These are phyloP conservation scores for Cantharis lateralis DNA, from an alignment of 2,888 invertebrate species.

Conservation along the genomic window DNA sequence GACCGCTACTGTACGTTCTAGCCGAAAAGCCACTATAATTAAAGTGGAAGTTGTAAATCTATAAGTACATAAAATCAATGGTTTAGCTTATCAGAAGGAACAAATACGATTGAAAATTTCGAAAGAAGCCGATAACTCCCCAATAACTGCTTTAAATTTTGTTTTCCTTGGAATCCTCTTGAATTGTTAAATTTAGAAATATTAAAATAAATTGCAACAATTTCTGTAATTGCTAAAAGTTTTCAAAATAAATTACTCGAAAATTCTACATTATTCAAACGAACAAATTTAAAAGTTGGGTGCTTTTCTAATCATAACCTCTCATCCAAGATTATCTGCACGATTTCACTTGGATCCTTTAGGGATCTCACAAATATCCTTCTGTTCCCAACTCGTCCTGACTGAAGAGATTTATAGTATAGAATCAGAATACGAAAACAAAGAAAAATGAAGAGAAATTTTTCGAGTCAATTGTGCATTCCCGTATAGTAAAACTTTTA, in stretches of 20 bases:
- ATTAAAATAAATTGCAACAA: not conserved
- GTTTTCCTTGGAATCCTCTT: not conserved
- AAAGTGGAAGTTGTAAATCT: too few relatives aligned
- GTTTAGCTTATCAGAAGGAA: too few relatives aligned
- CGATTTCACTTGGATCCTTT: slow-evolving; percentile 25
- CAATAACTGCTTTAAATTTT: not conserved
- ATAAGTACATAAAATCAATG: too few relatives aligned
- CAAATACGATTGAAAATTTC: not conserved
- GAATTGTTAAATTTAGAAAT: not conserved
- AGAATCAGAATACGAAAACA: not conserved
- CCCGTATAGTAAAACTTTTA: slow-evolving; percentile 9
- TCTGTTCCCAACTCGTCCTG: slow-evolving; percentile 15
- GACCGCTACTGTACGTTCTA: too few relatives aligned
- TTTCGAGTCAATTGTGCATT: slow-evolving; percentile 10
- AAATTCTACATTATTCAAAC: not conserved
- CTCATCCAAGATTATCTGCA: slow-evolving; percentile 25
- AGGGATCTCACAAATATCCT: slow-evolving; percentile 24
- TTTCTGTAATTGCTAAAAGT: not conserved
- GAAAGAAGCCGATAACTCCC: not conserved
- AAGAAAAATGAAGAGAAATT: slow-evolving; percentile 9
- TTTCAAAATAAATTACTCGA: not conserved
- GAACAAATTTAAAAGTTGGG: not conserved
- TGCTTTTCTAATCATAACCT: slow-evolving; percentile 19
- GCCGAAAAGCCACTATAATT: too few relatives aligned
- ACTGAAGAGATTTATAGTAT: slow-evolving; percentile 18